Percentiles rank a stretch among this genome's conserved stretches.
These are phyloP conservation scores for Tor tambroides DNA, from an alignment of 2,113 vertebrate species.

Conservation along the genomic window DNA sequence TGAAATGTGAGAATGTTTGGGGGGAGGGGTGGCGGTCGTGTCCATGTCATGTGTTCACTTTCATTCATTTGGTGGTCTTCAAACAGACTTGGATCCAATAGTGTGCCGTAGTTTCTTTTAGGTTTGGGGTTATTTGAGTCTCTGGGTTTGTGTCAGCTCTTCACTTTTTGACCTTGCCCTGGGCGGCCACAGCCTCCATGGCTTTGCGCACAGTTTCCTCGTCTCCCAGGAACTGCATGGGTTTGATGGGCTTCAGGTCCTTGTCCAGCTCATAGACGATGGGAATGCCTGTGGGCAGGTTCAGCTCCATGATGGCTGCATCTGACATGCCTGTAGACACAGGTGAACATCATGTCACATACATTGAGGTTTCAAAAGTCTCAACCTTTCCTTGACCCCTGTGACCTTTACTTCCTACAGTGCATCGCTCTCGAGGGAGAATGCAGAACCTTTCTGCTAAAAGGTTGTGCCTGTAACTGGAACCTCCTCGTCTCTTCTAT, in stretches of 20 bases:
- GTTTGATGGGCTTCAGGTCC: slow-evolving; percentile 92
- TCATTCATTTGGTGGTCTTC: not conserved
- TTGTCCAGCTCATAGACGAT: slow-evolving; percentile 96
- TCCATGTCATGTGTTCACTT: slow-evolving; percentile 10
- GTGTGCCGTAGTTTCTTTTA: slow-evolving; percentile 35
- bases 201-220: slow-evolving; percentile 95
- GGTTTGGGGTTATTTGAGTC: slow-evolving; percentile 50
- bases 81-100: slow-evolving; percentile 49
- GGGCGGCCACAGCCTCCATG: slow-evolving; percentile 96
- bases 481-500: slow-evolving; percentile 66
- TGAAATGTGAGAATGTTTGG: slow-evolving; percentile 45
- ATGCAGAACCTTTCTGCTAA: slow-evolving; percentile 72
- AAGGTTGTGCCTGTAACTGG: slow-evolving; percentile 78
- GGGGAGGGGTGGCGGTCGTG: not conserved
- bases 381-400: slow-evolving; percentile 58
- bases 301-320: slow-evolving; percentile 98
- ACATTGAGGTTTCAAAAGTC: not conserved
- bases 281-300: slow-evolving; percentile 96
- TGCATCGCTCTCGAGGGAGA: slow-evolving; percentile 51
- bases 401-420: slow-evolving; percentile 11
- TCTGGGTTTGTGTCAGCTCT: slow-evolving; percentile 40
- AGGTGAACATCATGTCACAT: not conserved
- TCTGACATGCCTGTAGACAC: slow-evolving; percentile 86
- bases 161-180: slow-evolving; percentile 96
- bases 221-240: slow-evolving; percentile 96